Conservation (phyloP, 2,888 invertebrate genomes). For the Mechanitis mazaeus region DNA sequence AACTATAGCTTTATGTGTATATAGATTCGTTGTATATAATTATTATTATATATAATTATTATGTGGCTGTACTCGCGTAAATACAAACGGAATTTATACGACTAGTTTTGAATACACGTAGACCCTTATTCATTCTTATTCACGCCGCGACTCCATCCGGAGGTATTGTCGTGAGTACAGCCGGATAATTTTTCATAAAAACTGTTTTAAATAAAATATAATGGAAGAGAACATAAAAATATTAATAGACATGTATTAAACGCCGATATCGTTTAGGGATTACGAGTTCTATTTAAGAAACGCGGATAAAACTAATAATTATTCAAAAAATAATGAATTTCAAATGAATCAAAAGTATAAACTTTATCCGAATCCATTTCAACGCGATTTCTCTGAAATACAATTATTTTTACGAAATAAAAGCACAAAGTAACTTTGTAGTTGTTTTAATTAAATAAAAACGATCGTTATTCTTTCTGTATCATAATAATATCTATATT, state of each 20-base stretch:
- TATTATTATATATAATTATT: too few relatives aligned
- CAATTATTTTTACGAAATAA: conserved; percentile 17
- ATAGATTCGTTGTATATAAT: too few relatives aligned
- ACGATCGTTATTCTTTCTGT: conserved; percentile 1
- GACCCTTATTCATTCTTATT: too few relatives aligned
- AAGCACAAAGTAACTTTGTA: conserved; percentile 16
- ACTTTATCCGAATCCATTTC: conserved; percentile 20
- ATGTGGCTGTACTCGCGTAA: too few relatives aligned
- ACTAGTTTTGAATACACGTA: too few relatives aligned
- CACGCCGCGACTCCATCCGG: too few relatives aligned
- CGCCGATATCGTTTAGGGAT: conserved; percentile 17
- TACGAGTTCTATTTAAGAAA: conserved; percentile 8
- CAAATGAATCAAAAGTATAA: conserved; percentile 27
- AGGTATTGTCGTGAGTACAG: too few relatives aligned
- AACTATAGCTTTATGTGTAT: too few relatives aligned
- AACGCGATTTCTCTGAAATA: conserved; percentile 18
- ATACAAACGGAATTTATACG: too few relatives aligned
- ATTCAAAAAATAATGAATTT: conserved; percentile 31
- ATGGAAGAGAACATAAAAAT: conserved; percentile 18
- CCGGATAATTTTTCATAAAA: too few relatives aligned
- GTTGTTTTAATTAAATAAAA: conserved; percentile 15
- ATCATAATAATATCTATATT: too few relatives aligned
- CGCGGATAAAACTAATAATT: conserved; percentile 24
- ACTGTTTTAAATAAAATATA: conserved; percentile 5
- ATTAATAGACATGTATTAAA: conserved; percentile 23